These are phyloP conservation scores for Strix uralensis DNA, from an alignment of 2,113 vertebrate genomes.

Conservation along the genomic window DNA sequence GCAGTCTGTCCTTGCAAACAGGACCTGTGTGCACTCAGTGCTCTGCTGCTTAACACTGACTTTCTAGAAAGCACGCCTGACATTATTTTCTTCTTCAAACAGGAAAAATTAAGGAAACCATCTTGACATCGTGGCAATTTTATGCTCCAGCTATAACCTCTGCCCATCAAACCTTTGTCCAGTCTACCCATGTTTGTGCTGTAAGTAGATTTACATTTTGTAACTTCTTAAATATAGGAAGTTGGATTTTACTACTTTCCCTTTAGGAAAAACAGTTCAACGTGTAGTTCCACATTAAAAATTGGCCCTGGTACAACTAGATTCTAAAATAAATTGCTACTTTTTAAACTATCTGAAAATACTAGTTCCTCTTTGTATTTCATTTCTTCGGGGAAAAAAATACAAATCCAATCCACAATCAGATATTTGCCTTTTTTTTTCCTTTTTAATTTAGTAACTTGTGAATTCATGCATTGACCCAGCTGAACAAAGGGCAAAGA, in stretches of 20 bases:
- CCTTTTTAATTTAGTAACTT: slow-evolving; percentile 47
- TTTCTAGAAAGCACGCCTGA: background rate
- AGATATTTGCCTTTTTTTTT: background rate
- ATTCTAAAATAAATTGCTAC: slow-evolving; percentile 4
- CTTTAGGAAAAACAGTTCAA: background rate
- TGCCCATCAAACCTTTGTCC: background rate
- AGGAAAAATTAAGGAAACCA: background rate
- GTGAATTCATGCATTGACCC: slow-evolving; percentile 56
- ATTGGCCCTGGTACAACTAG: background rate
- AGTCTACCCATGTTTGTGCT: background rate
- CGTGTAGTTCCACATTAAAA: background rate
- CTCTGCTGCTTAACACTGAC: background rate
- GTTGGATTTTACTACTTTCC: background rate
- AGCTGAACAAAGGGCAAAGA: slow-evolving; percentile 41
- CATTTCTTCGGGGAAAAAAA: background rate
- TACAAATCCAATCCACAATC: background rate
- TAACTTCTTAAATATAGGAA: background rate
- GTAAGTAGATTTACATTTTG: background rate
- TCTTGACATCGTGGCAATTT: background rate
- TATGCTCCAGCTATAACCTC: background rate
- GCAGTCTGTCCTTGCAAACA: rapidly evolving
- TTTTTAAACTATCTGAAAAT: slow-evolving; percentile 11
- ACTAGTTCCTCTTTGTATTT: background rate
- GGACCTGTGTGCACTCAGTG: rapidly evolving
- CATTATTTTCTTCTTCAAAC: background rate